Base-by-base conservation (phyloP, 2,113 vertebrate genomes). In the Hirundichthys speculiger region DNA sequence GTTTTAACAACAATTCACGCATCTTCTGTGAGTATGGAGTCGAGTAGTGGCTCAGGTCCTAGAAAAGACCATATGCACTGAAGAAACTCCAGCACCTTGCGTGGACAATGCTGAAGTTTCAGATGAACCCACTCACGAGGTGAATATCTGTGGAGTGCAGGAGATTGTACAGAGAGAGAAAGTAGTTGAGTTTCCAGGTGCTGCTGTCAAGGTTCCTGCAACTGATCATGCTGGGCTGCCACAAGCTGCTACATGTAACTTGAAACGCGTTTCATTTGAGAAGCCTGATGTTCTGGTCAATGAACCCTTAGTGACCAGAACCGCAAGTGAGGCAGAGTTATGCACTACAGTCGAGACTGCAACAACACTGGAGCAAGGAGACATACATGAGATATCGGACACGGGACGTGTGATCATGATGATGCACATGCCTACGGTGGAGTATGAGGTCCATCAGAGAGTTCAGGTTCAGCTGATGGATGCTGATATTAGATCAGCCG, bases 241-340 rank as follows among this genome's bases (percentile, higher is more conserved):
- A 1, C 52, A 87, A 65, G 20, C 72, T 11, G 46, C 30, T 43
- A 41, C 60, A 3, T 58, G 60, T 50, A 34, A 53, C 43, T 8
- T 59, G 1, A 70, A 74, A 62, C 51, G 86, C 16, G 20, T 66
- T 30, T 14, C 41, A 47, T 40, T 18, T 18, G 45, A 51, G 4
- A 64, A 59, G 24, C 45, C 60, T 2, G 64, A 82, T 38, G 22
- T 73, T 58, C 43, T 41, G 1, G 72, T 40, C 13, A 39, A 13
- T 12, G 80, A 91, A 80, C 65, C 54, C 15, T 24, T 79, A 5
- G 58, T 75, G 12, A 43, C 70, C 21, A 42, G 55, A 19, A 56
- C 76, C 21, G 80, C 77, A 52, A 78, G 61, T 59, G 75, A 79
- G 38, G 48, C 46, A 16, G 80, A 88, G 75, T 56, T 88, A 21